Percentiles rank a stretch among this genome's conserved stretches.
These are phyloP conservation scores for Parapristionchus giblindavisi DNA, from an alignment of 2,888 invertebrate species.

Conservation along the genomic window DNA sequence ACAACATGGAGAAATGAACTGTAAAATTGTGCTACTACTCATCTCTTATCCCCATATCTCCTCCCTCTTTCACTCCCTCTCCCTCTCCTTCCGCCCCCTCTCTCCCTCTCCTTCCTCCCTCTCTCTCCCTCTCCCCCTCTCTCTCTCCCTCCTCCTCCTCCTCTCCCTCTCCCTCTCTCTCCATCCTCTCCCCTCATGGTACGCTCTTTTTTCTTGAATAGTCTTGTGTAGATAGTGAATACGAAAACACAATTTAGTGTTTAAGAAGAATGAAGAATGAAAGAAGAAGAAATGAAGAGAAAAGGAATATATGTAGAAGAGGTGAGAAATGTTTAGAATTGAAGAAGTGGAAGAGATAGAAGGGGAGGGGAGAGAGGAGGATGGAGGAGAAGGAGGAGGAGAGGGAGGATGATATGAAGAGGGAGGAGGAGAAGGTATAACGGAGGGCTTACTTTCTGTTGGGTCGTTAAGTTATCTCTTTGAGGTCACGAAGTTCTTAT, in stretches of 20 bases:
- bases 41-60: no score
- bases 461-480: no score
- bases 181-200: background rate
- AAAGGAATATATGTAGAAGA: background rate
- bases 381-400: background rate
- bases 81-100: no score
- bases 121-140: background rate
- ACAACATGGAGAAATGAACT: no score
- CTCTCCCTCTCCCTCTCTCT: background rate
- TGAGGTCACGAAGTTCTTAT: no score
- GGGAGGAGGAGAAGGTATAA: background rate
- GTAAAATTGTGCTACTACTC: no score
- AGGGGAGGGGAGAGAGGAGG: conserved; percentile 19
- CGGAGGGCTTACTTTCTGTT: no score
- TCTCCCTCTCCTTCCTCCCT: no score
- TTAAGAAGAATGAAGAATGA: background rate
- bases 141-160: background rate
- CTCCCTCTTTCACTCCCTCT: no score
- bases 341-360: background rate
- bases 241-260: background rate
- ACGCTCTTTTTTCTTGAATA: background rate
- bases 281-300: background rate
- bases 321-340: background rate
- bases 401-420: conserved; percentile 3
- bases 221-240: background rate